Conservation (phyloP, 1,140 invertebrate species). For the Cherax quadricarinatus region DNA sequence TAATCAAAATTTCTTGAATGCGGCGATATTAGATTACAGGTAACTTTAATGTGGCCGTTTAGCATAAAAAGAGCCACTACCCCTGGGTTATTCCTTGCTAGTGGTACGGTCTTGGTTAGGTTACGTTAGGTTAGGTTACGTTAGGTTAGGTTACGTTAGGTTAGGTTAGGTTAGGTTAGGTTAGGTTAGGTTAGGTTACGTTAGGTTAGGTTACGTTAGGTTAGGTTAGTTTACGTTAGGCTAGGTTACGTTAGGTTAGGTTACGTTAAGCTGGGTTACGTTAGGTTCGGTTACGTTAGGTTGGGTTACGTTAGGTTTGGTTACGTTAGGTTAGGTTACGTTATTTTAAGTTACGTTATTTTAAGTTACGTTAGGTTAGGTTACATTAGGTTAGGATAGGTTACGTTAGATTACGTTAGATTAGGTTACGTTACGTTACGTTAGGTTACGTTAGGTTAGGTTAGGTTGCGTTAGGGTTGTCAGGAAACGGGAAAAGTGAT, state of each 20-base stretch:
- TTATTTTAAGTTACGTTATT: not conserved
- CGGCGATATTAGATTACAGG: too few species aligned
- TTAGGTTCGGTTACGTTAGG: not conserved
- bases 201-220: not conserved
- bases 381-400: not conserved
- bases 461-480: not conserved
- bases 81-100: too few species aligned
- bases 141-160: not conserved
- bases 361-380: not conserved
- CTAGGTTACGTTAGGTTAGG: not conserved
- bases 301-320: not conserved
- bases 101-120: not conserved
- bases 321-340: not conserved
- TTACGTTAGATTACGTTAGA: not conserved
- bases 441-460: not conserved
- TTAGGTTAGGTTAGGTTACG: not conserved
- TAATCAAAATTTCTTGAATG: too few species aligned
- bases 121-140: not conserved
- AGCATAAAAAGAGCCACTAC: too few species aligned
- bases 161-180: slow-evolving; percentile 3
- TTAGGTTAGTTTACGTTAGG: too few species aligned
- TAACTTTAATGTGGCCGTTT: too few species aligned
- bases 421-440: not conserved
- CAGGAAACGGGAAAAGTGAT: too few species aligned
- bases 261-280: not conserved